Conservation (phyloP, 2,797 vertebrate genomes). For the Psittacula echo region DNA sequence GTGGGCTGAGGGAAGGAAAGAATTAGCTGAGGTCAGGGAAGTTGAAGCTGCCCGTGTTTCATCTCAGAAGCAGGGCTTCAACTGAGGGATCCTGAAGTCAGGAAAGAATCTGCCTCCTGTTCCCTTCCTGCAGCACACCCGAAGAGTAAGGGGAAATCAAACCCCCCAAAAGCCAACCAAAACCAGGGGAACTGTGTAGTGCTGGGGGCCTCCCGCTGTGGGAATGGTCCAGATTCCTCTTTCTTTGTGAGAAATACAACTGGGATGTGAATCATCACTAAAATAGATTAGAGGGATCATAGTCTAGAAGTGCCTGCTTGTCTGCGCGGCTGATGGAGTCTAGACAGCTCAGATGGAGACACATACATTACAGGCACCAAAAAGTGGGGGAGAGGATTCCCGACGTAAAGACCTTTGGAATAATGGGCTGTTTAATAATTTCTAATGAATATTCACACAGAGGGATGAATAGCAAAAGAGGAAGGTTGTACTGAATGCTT, state of each 20-base stretch:
- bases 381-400: not conserved
- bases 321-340: not conserved
- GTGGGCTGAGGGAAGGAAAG: conserved; percentile 63
- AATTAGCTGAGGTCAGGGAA: conserved; percentile 70
- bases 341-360: not conserved
- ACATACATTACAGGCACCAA: not conserved
- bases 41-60: conserved; percentile 33
- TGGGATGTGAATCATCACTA: not conserved
- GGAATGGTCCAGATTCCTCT: not conserved
- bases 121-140: not conserved
- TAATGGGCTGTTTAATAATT: conserved; percentile 3
- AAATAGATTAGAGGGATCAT: not conserved
- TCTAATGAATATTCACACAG: conserved; percentile 6
- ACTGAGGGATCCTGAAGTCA: not conserved
- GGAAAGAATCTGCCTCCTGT: not conserved
- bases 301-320: not conserved
- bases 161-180: not conserved
- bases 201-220: not conserved
- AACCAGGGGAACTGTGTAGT: not conserved
- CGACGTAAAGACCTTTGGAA: not conserved
- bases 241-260: not conserved
- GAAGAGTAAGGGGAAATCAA: not conserved
- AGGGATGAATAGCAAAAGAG: not conserved
- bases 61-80: conserved; percentile 4
- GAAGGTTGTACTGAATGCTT: not conserved